Evolutionary conservation across 2,113 vertebrate species (phyloP), one percentile per base, ranked within the genome.

Genomic region (Pomatostomus ruficeps): DNA sequence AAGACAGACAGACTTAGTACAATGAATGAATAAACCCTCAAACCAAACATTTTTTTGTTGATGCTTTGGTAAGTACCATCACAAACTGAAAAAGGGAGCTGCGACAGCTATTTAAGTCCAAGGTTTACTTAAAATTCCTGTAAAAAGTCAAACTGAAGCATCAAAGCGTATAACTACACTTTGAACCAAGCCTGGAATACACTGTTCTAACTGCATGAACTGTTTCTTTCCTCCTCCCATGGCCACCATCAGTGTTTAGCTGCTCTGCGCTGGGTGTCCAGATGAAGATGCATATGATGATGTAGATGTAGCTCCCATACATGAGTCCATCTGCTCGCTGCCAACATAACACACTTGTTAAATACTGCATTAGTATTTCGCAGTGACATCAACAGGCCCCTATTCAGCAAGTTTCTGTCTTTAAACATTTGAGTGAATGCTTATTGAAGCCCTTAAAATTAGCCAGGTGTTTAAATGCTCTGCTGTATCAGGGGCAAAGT

Each of bases 321-420:
- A 35, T 8, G 55, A 90, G 49, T 73, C 88, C 77, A 93, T 38
- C 68, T 59, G 81, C 87, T 95, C 61, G 14, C 95, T 94, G 95
- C 76, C 94, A 88, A 12, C 43, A 33, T 80, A 78, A 93, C 52
- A 46, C 5, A n/a, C 59, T 71, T 52, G 42, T 85, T 72, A 92
- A 86, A 88, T 65, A 71, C 4, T 78, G 52, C 28, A 48, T 67
- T 43, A 42, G 11, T 26, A 51, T 65, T 71, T 67, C 84, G 73
- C 9, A 68, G 43, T 22, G 52, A 58, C 48, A 68, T 22, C 57
- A 93, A 67, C 31, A 48, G 58, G 19, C 35, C 80, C n/a, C 48
- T 33, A 9, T 88, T 80, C 55, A 81, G 88, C 67, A 74, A 90
- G 36, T 33, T 18, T 20, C 6, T n/a, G 51, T 55, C 43, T 88